phyloP scores from a whole-genome alignment of 2,888 invertebrate genomes.

The Drosophila prolongata region DNA sequence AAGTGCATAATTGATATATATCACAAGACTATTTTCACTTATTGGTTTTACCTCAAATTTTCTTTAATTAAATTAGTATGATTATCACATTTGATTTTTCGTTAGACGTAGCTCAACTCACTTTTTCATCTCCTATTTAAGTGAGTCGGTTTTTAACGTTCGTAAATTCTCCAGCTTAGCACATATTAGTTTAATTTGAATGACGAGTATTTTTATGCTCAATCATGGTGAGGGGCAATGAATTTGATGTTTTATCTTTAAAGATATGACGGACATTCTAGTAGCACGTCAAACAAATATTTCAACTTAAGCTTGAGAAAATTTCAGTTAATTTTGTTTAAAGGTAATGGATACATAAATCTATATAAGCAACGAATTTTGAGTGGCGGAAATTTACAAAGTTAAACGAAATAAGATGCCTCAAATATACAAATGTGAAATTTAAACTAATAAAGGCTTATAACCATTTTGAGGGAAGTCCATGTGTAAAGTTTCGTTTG shows the following conservation, averaged over 20 bases:
- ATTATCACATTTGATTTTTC: not conserved
- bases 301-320: too few relatives aligned
- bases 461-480: conserved; percentile 15
- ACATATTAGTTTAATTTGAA: not conserved
- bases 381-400: not conserved
- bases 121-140: not conserved
- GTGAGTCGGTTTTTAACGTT: not conserved
- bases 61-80: not conserved
- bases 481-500: conserved; percentile 24
- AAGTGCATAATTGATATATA: too few relatives aligned
- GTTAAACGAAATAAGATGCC: not conserved
- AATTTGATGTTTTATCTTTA: not conserved
- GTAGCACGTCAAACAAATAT: not conserved
- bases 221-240: conserved; percentile 5
- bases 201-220: not conserved
- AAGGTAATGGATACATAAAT: too few relatives aligned
- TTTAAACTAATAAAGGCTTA: conserved; percentile 49
- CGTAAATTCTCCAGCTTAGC: not conserved
- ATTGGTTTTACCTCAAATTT: not conserved
- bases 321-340: too few relatives aligned
- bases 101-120: not conserved
- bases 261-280: not conserved
- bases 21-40: too few relatives aligned
- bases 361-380: too few relatives aligned
- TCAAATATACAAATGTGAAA: not conserved